Evolutionary conservation across 2,888 invertebrate genomes (phyloP).

Genomic region (Crossocerus cetratus): DNA sequence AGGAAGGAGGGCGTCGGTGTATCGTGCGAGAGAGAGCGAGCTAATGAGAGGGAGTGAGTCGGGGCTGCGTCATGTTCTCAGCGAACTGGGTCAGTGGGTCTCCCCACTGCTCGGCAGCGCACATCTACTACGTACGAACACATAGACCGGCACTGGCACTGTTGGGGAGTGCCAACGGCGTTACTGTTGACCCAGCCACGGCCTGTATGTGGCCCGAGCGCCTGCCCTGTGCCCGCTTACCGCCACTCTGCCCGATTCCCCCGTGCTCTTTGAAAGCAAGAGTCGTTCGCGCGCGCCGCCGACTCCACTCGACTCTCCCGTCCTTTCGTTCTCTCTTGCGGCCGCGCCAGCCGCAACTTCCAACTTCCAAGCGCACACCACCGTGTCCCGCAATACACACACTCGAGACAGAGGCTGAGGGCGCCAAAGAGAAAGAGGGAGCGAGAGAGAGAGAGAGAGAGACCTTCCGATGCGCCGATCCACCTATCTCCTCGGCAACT

Average conservation of each 20-base stretch:
- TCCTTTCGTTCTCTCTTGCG: constrained; percentile 39
- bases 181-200: constrained; percentile 73
- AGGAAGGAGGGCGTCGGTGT: constrained; percentile 29
- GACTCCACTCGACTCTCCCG: constrained; percentile 12
- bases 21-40: constrained; percentile 41
- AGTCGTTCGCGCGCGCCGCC: constrained; percentile 51
- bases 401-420: no score
- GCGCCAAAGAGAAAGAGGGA: no score
- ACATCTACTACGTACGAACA: constrained; percentile 55
- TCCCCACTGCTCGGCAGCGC: constrained; percentile 76
- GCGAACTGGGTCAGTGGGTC: constrained; percentile 92
- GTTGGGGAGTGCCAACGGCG: constrained; percentile 75
- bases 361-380: no score
- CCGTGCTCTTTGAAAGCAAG: constrained; percentile 66
- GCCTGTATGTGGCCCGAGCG: constrained; percentile 55
- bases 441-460: no score
- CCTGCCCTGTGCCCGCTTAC: constrained; percentile 54
- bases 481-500: no score
- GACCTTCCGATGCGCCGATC: no score
- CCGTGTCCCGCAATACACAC: no score
- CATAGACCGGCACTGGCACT: constrained; percentile 59
- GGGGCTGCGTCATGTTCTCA: constrained; percentile 77
- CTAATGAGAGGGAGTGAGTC: constrained; percentile 68
- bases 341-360: constrained; percentile 27
- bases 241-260: constrained; percentile 46